Percentiles rank a stretch among this genome's conserved stretches.
Conservation (phyloP, 1,140 invertebrate species). For the Caenorhabditis brenneri region DNA sequence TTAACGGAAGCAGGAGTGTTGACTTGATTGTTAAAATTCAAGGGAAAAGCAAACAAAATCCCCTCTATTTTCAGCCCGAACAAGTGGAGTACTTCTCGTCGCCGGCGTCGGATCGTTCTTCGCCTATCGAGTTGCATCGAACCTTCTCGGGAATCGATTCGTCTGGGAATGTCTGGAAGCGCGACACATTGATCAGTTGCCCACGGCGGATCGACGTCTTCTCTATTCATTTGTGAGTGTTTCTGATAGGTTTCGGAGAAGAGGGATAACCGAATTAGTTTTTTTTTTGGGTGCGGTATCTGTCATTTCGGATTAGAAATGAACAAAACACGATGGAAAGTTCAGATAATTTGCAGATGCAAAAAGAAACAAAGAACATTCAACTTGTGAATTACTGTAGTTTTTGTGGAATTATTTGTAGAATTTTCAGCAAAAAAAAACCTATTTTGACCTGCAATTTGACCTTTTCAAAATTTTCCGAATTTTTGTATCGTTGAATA, state of each 20-base stretch:
- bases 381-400: neutral
- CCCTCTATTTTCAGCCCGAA: constrained; percentile 58
- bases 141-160: constrained; percentile 58
- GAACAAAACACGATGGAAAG: neutral
- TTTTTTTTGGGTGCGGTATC: neutral
- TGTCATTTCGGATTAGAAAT: constrained; percentile 13
- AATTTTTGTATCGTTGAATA: no score
- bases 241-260: neutral
- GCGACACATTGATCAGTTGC: constrained; percentile 53
- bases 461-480: no score
- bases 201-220: constrained; percentile 59
- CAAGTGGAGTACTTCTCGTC: constrained; percentile 61
- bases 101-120: constrained; percentile 65
- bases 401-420: neutral
- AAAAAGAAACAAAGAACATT: constrained; percentile 8
- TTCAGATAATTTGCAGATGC: no score
- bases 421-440: no score
- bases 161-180: constrained; percentile 62
- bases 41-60: neutral
- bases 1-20: no score
- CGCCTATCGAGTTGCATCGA: constrained; percentile 59
- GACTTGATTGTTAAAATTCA: no score
- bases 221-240: constrained; percentile 52
- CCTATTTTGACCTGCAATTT: no score
- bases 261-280: constrained; percentile 16